Evolutionary conservation across 2,888 invertebrate genomes (phyloP), one percentile per base, ranked within the genome.

Genomic region (Elysia crispata): DNA sequence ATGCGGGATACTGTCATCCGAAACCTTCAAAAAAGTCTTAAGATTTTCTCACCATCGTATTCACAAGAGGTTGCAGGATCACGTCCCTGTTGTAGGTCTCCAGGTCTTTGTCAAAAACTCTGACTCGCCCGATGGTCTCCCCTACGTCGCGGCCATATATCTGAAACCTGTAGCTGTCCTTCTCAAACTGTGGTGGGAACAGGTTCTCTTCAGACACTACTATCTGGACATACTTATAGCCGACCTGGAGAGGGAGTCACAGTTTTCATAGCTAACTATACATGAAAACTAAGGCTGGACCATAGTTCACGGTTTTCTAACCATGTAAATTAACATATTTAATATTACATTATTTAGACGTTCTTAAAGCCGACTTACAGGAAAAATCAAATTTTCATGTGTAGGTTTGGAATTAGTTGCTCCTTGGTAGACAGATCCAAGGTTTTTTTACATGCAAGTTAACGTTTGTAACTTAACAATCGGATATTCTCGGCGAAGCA

Each of bases 1-100:
- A n/a, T n/a, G n/a, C n/a, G n/a, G n/a, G n/a, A n/a, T n/a, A n/a
- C n/a, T n/a, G n/a, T n/a, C n/a, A n/a, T n/a, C n/a, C n/a, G n/a
- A n/a, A n/a, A n/a, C n/a, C n/a, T n/a, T n/a, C n/a, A n/a, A n/a
- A n/a, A n/a, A n/a, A n/a, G n/a, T n/a, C n/a, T n/a, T n/a, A n/a
- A 60, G 15, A 60, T 13, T 8, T 23, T 6, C 60, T 60, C 15
- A 60, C 60, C 60, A 3, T 15, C 6, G n/a, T 3, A 11, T 41
- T 11, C 41, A 41, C 41, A 6, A 6, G 5, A 15, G 67, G 3
- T 50, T 23, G 75, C 28, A 82, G 49, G 72, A 49, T 79, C 72
- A 88, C 86, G n/a, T 83, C 78, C 1, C 84, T 83, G 80, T 88
- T 88, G 77, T 87, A 87, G 0, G 62, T 20, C 66, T 86, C 83